Conservation (phyloP, 2,113 vertebrate species). For the Machaerirhynchus nigripectus region DNA sequence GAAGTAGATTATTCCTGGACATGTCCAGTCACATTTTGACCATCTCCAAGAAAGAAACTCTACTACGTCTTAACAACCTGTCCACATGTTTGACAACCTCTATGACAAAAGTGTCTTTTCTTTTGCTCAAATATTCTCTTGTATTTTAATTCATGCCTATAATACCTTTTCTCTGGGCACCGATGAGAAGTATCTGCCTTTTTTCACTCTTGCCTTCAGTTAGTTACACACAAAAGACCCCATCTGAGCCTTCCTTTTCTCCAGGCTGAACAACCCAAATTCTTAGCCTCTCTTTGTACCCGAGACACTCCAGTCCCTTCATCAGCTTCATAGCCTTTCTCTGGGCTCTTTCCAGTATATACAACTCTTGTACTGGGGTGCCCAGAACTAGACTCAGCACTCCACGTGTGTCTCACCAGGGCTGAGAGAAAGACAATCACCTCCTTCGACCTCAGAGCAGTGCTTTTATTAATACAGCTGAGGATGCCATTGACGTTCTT, state of each 20-base stretch:
- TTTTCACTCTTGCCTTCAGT: neutral
- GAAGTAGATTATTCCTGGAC: neutral
- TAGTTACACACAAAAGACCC: neutral
- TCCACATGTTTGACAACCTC: neutral
- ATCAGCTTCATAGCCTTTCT: neutral
- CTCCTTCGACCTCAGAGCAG: accelerated
- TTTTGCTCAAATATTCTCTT: neutral
- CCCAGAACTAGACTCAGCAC: neutral
- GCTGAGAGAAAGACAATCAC: neutral
- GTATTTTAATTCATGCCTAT: neutral
- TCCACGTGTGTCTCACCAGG: neutral
- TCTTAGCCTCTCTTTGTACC: neutral
- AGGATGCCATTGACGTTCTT: neutral
- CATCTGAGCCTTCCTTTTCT: neutral
- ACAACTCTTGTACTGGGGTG: too few relatives aligned
- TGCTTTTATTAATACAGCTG: neutral
- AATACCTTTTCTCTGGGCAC: neutral
- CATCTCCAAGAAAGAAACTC: neutral
- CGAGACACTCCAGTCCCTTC: neutral
- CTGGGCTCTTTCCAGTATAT: neutral
- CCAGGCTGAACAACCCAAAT: neutral
- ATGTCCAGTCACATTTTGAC: neutral
- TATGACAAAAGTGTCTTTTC: neutral
- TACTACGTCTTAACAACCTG: neutral
- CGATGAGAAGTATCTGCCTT: neutral